Evolutionary conservation across 2,888 invertebrate genomes (phyloP), one percentile per base, ranked within the genome.

Genomic region (Dicranocentrus wangi): DNA sequence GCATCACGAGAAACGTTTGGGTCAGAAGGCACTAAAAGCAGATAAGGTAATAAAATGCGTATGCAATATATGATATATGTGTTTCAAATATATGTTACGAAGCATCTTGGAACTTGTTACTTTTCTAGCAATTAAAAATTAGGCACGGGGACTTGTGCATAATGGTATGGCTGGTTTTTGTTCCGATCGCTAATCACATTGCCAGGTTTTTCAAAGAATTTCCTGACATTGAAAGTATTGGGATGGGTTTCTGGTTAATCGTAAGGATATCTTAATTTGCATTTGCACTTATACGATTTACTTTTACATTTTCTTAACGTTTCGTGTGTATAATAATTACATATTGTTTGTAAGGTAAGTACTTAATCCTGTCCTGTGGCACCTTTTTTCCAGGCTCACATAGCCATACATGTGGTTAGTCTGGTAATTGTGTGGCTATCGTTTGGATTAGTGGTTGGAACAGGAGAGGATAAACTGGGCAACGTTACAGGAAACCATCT

Each of bases 61-160:
- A n/a, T n/a, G n/a, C n/a, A n/a, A n/a, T n/a, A n/a, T n/a, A n/a
- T n/a, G n/a, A n/a, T n/a, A n/a, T n/a, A n/a, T n/a, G n/a, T n/a
- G n/a, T n/a, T n/a, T n/a, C n/a, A n/a, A n/a, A n/a, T n/a, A n/a
- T n/a, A n/a, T n/a, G n/a, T n/a, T n/a, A n/a, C n/a, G n/a, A n/a
- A n/a, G n/a, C n/a, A n/a, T n/a, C n/a, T n/a, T n/a, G n/a, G n/a
- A n/a, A n/a, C n/a, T n/a, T n/a, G n/a, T n/a, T n/a, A n/a, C n/a
- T n/a, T n/a, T n/a, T n/a, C n/a, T n/a, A n/a, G n/a, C n/a, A n/a
- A n/a, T n/a, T n/a, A n/a, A n/a, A 55, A 32, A 28, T 60, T 3
- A 60, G 28, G 1, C 60, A 60, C 25, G 60, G 60, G n/a, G 60
- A 60, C 17, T n/a, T 60, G 2, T 28, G 60, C n/a, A 32, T 60